Percentiles rank a stretch among this genome's conserved stretches.
These are phyloP conservation scores for Willowsia nigromaculata DNA, from an alignment of 2,888 invertebrate genomes.

Conservation along the genomic window DNA sequence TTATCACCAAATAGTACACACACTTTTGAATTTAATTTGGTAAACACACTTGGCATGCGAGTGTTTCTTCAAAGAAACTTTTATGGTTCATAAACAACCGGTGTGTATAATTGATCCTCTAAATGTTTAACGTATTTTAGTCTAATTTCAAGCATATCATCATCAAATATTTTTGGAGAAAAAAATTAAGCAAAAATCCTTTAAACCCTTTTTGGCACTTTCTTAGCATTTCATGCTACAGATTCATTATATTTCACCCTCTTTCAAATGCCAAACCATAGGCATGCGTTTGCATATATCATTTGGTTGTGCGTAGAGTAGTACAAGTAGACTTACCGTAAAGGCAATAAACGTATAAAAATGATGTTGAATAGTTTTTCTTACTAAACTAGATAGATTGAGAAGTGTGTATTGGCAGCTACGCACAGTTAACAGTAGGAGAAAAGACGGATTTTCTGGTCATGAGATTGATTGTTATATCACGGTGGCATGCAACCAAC, in stretches of 20 bases:
- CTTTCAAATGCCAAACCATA: too few relatives aligned
- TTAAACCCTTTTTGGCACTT: background rate
- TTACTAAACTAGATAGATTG: too few relatives aligned
- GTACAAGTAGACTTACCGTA: slow-evolving; percentile 55
- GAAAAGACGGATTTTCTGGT: slow-evolving; percentile 6
- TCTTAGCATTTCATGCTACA: background rate
- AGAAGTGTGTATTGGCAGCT: background rate
- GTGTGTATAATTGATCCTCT: slow-evolving; percentile 49
- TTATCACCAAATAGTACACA: slow-evolving; percentile 26
- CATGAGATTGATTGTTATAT: background rate
- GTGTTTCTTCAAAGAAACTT: slow-evolving; percentile 5
- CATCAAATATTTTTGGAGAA: too few relatives aligned
- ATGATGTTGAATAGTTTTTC: slow-evolving; percentile 23
- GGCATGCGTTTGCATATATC: background rate
- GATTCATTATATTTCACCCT: too few relatives aligned
- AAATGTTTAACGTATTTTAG: background rate
- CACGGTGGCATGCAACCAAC: slow-evolving; percentile 13
- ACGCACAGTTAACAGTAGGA: background rate
- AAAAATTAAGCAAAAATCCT: background rate
- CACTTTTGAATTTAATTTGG: background rate
- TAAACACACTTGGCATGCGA: background rate
- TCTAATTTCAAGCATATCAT: background rate
- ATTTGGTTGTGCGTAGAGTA: background rate
- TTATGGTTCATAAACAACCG: slow-evolving; percentile 49
- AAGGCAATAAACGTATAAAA: background rate